Evolutionary conservation across 2,113 vertebrate genomes (phyloP).

Genomic region (Charadrius vociferus): DNA sequence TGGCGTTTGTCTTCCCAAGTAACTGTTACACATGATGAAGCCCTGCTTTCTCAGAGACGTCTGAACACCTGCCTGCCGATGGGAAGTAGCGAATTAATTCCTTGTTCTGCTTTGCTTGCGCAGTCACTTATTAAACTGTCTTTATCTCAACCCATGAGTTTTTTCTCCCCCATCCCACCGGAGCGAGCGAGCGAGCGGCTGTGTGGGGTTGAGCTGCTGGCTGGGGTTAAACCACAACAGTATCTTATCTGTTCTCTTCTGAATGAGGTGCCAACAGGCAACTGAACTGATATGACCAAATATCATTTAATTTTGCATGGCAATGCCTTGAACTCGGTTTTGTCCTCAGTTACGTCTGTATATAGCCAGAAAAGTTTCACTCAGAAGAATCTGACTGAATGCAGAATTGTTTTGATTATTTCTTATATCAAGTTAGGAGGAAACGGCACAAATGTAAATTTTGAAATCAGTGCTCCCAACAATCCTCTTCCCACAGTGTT

Average conservation of each 20-base stretch:
- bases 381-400: background rate
- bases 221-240: background rate
- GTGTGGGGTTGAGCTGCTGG: background rate
- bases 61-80: background rate
- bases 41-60: background rate
- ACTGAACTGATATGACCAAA: background rate
- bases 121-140: background rate
- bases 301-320: background rate
- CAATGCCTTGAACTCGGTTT: background rate
- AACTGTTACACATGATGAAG: rapidly evolving
- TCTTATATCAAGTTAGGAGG: background rate
- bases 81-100: background rate
- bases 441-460: background rate
- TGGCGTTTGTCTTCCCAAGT: background rate
- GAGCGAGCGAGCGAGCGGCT: background rate
- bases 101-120: background rate
- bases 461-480: background rate
- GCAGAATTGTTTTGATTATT: background rate
- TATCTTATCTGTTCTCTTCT: background rate
- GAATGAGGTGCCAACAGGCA: background rate
- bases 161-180: background rate
- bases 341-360: background rate
- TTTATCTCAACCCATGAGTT: background rate
- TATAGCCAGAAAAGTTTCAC: background rate
- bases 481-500: background rate